Conservation (phyloP, 2,888 invertebrate species). For the Drosophila basisetae region DNA sequence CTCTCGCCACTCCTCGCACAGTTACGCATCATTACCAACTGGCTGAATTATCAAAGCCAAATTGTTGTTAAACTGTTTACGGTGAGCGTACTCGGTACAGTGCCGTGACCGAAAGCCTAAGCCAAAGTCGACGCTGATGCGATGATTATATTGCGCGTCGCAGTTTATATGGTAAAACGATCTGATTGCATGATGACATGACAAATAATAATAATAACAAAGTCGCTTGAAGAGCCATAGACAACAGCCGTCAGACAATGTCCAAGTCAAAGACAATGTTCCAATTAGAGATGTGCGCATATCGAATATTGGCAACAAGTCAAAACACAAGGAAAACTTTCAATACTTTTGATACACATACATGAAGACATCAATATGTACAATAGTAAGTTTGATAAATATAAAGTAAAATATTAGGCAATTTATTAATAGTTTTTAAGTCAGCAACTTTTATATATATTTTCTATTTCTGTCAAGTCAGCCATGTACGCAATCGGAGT, state of each 20-base stretch:
- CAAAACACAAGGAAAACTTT: neutral
- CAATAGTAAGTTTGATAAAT: neutral
- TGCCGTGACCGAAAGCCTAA: constrained; percentile 22
- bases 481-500: neutral
- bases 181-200: constrained; percentile 79
- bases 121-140: constrained; percentile 37
- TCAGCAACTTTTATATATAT: neutral
- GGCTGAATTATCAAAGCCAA: constrained; percentile 32
- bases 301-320: neutral
- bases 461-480: neutral
- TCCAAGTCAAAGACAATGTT: constrained; percentile 4
- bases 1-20: constrained; percentile 10
- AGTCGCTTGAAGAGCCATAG: constrained; percentile 26
- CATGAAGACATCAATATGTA: neutral
- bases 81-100: constrained; percentile 2
- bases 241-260: constrained; percentile 5
- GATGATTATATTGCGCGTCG: constrained; percentile 55
- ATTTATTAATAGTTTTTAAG: neutral
- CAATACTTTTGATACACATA: neutral
- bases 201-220: constrained; percentile 47
- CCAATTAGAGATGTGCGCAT: constrained; percentile 15
- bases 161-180: constrained; percentile 70
- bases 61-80: constrained; percentile 20
- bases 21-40: constrained; percentile 68
- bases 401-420: neutral